Base-by-base conservation (phyloP, 1,140 invertebrate genomes). In the Drosophila nikananu region DNA sequence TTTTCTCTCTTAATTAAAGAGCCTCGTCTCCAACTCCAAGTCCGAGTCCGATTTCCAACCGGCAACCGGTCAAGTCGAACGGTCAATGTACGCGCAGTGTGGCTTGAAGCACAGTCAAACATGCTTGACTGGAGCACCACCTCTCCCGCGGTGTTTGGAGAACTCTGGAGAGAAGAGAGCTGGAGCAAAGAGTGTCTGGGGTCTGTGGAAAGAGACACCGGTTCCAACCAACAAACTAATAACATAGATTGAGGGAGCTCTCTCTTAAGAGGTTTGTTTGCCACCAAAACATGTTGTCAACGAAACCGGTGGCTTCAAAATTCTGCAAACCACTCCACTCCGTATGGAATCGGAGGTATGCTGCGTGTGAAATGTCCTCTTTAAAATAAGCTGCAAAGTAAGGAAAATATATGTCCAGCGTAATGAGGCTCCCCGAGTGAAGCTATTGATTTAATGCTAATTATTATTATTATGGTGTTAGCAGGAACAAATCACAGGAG, bases 31-130 rank as follows among this genome's bases (percentile, higher is more conserved):
- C 57, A 5, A 12, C 32, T 55, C 52, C 52, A 8, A 23, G 19
- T 54, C 52, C 52, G 32, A 54, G 21, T 55, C 52, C 15, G 83
- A 81, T 78, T 65, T 68, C 62, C 75, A 66, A 75, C 84, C 84
- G 84, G 83, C 84, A 87, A 86, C 70, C 70, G 55, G 84, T 86
- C 80, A 86, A 86, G 83, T 82, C 64, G 83, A 86, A 86, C 83
- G 83, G 83, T 86, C 83, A 86, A 86, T 80, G 83, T 66, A 86
- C 83, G 83, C 67, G 74, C 80, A 83, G 67, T 77, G 64, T 73
- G 75, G 84, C 68, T 86, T 81, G 75, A 60, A 86, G 62, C 44
- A 46, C 39, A 44, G 49, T 71, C 67, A 71, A 84, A 86, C 82
- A 86, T 84, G 83, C 80, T 87, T 82, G 73, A 27, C 61, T 49